Base-by-base conservation (phyloP, 2,888 invertebrate genomes). In the Drosophila silvestris region DNA sequence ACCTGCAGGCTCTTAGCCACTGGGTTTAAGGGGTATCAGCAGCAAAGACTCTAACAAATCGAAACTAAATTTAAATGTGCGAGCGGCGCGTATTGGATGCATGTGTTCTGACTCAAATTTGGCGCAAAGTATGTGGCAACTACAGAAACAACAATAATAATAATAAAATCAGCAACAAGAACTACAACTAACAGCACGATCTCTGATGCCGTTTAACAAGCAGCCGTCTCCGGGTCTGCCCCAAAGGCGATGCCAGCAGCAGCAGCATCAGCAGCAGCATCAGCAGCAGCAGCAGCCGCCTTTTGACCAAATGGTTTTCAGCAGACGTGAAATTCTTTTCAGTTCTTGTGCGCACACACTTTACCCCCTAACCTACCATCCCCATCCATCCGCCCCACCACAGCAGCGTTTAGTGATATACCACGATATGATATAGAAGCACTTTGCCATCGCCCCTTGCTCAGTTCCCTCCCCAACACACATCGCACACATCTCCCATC, bases 101-200 rank as follows among this genome's bases (percentile, higher is more conserved):
- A 76, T 82, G 69, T 82, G 73, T 62, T 79, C 70, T 54, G 64
- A 70, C 83, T 81, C 68, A 81, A 82, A 82, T 73, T 81, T 81
- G 82, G 79, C 83, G 80, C 68, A 73, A 82, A 82, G 74, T 80
- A 66, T 79, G 67, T 71, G 73, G 62, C 79, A 82, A 70, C 82
- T 74, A 69, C 66, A 75, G 54, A 16, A 77, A 19, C 19, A 69
- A 12, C 32, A 61, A 33, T 3, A 28, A 28, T 19, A 51, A 51
- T 28, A 51, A 51, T 51, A 51, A 51, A 26, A 26, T 47, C 47
- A 16, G 47, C 19, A 51, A 51, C 19, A 28, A 28, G 3, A 28
- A 10, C 51, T 28, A 51, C 51, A 19, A 51, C 51, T 16, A 51
- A 51, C 26, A 51, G 53, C 69, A 60, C 39, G 51, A 69, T 39